Percentiles rank a stretch among this genome's conserved stretches.
Evolutionary conservation across 2,797 vertebrate species (phyloP).

Genomic region (Ataeniobius toweri): DNA sequence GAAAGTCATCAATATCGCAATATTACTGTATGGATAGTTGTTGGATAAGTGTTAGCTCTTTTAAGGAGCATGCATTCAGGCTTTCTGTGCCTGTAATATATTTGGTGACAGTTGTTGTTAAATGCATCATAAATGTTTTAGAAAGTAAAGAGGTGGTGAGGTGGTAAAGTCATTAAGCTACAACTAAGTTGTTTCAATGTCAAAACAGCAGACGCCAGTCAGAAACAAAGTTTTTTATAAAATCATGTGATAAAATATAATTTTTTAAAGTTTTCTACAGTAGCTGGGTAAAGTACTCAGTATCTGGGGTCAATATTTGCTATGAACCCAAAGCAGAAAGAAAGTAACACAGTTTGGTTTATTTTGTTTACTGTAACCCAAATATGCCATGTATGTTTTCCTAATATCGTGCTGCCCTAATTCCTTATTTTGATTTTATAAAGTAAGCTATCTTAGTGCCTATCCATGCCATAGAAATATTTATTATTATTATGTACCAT

Average conservation of each 20-base stretch:
- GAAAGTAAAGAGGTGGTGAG: not conserved
- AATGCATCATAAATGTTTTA: not conserved
- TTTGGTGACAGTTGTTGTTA: not conserved
- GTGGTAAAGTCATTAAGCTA: not conserved
- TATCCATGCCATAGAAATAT: not conserved
- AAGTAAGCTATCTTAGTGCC: not conserved
- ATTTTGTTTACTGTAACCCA: too few relatives aligned
- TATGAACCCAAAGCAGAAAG: too few relatives aligned
- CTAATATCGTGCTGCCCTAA: not conserved
- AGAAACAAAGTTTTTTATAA: not conserved
- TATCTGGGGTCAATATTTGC: too few relatives aligned
- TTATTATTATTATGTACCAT: not conserved
- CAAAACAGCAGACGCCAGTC: not conserved
- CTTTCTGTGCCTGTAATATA: too few relatives aligned
- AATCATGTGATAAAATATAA: not conserved
- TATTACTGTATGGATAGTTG: too few relatives aligned
- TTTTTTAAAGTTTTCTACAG: not conserved
- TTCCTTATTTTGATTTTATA: not conserved
- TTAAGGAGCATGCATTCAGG: too few relatives aligned
- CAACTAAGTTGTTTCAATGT: not conserved
- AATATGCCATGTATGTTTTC: not conserved
- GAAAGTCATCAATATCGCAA: too few relatives aligned
- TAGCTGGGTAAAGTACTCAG: not conserved
- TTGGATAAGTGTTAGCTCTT: too few relatives aligned
- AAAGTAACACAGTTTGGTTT: not conserved